Evolutionary conservation across 2,888 invertebrate species (phyloP), one percentile per base, ranked within the genome.

Genomic region (Drosophila rubida): DNA sequence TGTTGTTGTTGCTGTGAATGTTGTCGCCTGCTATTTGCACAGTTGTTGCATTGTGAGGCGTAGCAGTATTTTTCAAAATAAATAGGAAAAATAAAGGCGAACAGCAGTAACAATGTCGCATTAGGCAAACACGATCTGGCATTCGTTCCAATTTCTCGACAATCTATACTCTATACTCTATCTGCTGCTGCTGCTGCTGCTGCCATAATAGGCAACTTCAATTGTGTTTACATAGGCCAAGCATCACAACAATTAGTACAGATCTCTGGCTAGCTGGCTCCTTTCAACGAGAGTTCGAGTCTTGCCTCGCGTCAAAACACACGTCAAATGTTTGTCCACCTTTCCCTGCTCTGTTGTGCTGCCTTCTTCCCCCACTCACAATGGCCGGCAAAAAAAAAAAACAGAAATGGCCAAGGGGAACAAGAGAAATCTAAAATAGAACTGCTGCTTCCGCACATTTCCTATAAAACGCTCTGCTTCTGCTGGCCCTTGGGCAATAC

Each of bases 281-380:
- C 57, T 54, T 51, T n/a, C n/a, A n/a, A n/a, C n/a, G n/a, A n/a
- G 44, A 13, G 11, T 42, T 9, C 9, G 16, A 30, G 16, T 30
- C 19, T 82, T 82, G 82, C 77, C 82, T 87, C 80, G 86, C 80
- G 88, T 87, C 90, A 90, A 80, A 89, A 90, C 90, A 90, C 90
- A 90, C 89, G 89, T 88, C 90, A 90, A 90, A 88, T 90, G 90
- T 90, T 88, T 89, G 80, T 80, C 80, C 80, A 88, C 80, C 87
- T 73, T 65, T 66, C 44, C 59, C 60, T 14, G 0, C 16, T n/a
- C n/a, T n/a, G n/a, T n/a, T n/a, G n/a, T n/a, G n/a, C 32, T 41
- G 19, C 51, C 61, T 3, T 1, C 32, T n/a, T n/a, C 5, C n/a
- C 13, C 6, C 14, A 37, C 6, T 37, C 3, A 50, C 57, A 62